These are phyloP conservation scores for Glossophaga mutica DNA, from an alignment of 2,797 vertebrate genomes.

Conservation along the genomic window DNA sequence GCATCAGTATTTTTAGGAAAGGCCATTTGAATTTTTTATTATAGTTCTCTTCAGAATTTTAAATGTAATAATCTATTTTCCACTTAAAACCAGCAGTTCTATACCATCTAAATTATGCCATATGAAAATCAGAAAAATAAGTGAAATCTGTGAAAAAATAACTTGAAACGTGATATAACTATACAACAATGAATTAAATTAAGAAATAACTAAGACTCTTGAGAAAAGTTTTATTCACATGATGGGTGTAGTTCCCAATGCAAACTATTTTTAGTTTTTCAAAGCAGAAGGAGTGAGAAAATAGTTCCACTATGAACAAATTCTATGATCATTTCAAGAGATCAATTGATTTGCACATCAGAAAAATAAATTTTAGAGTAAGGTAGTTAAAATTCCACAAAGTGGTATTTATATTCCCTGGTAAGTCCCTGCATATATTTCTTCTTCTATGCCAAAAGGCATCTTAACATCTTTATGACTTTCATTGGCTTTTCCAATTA, in stretches of 20 bases:
- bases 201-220: background rate
- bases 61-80: background rate
- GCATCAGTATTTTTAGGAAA: background rate
- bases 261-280: background rate
- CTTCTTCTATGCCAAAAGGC: background rate
- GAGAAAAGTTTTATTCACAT: background rate
- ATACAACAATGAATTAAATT: background rate
- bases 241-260: background rate
- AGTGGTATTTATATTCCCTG: background rate
- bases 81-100: constrained; percentile 4
- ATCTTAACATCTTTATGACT: background rate
- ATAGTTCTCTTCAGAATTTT: constrained; percentile 29
- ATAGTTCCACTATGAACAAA: background rate
- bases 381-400: constrained; percentile 26
- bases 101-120: background rate
- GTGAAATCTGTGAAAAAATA: background rate
- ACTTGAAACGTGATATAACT: background rate
- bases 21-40: background rate
- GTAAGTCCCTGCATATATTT: background rate
- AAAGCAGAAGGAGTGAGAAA: background rate
- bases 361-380: background rate
- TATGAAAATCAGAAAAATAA: background rate
- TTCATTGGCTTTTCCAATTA: background rate
- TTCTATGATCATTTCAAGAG: background rate
- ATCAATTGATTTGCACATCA: background rate